Base-by-base conservation (phyloP, 2,888 invertebrate species). In the Sepiola atlantica region DNA sequence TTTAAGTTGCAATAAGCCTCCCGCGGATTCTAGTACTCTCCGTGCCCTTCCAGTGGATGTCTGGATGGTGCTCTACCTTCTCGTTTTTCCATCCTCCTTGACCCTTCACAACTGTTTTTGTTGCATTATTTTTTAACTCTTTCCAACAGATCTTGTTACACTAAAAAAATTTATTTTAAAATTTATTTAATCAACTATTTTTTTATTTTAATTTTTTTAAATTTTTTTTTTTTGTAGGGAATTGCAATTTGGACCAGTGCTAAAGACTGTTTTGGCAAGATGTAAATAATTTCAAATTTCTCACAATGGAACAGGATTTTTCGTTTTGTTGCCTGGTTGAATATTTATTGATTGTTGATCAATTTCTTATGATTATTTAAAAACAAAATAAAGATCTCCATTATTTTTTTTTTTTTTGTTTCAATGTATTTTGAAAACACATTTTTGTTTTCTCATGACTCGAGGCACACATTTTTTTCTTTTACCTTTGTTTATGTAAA, bases 201-300 rank as follows among this genome's bases (percentile, higher is more conserved):
- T 90, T 16, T n/a, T n/a, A n/a, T n/a, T n/a, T n/a, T n/a, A n/a
- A n/a, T n/a, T n/a, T n/a, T n/a, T n/a, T n/a, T n/a, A n/a, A n/a
- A n/a, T n/a, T n/a, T n/a, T 28, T 90, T 95, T 91, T 94, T 24
- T 54, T 95, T 95, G 54, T 95, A 97, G 97, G 97, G 97, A 24
- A 97, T 97, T 94, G 97, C 96, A 57, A 96, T 97, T 61, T 97
- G 97, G 97, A 96, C 96, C 90, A 97, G 96, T 95, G 96, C 96
- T 16, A 97, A 96, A 94, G 97, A 97, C 92, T 96, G 96, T 94
- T 96, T 96, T 95, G 95, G 95, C n/a, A 97, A 97, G 95, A 96
- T 97, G 96, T 97, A 95, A 95, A 92, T 54, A 45, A 92, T 20
- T 0, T 55, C 55, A 45, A 24, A 94, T 18, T n/a, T 54, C 54